Percentiles rank a stretch among this genome's conserved stretches.
Evolutionary conservation across 2,113 vertebrate genomes (phyloP).

Genomic region (Anarhynchus alexandrinus): DNA sequence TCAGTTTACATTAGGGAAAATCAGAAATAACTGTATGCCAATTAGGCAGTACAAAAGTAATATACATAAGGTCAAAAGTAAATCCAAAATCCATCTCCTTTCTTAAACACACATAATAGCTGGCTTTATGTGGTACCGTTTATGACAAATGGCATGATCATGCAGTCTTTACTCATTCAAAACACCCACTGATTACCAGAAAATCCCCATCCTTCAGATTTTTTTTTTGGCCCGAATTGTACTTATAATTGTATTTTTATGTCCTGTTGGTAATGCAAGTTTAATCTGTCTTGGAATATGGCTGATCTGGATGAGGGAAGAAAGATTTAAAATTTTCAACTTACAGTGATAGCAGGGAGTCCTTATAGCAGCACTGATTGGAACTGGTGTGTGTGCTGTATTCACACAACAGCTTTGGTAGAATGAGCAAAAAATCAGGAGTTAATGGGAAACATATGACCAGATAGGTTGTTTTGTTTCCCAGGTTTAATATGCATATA

Average conservation of each 20-base stretch:
- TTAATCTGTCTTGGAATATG: constrained; percentile 17
- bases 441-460: constrained; percentile 77
- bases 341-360: background rate
- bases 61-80: constrained; percentile 14
- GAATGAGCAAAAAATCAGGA: constrained; percentile 71
- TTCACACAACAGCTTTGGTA: constrained; percentile 64
- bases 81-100: constrained; percentile 9
- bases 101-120: constrained; percentile 35
- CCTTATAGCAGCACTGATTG: background rate
- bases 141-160: constrained; percentile 64
- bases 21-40: constrained; percentile 5
- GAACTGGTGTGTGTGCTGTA: background rate
- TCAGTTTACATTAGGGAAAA: background rate
- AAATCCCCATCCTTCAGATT: constrained; percentile 59
- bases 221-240: constrained; percentile 40
- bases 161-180: constrained; percentile 68
- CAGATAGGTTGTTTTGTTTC: constrained; percentile 70
- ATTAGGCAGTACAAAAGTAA: background rate
- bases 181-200: constrained; percentile 65
- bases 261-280: constrained; percentile 1
- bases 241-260: constrained; percentile 59
- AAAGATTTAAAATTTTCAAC: background rate
- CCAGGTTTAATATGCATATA: constrained; percentile 70
- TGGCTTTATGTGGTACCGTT: constrained; percentile 49
- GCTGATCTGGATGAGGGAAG: background rate